These are phyloP conservation scores for Numenius arquata DNA, from an alignment of 2,113 vertebrate species.

Conservation along the genomic window DNA sequence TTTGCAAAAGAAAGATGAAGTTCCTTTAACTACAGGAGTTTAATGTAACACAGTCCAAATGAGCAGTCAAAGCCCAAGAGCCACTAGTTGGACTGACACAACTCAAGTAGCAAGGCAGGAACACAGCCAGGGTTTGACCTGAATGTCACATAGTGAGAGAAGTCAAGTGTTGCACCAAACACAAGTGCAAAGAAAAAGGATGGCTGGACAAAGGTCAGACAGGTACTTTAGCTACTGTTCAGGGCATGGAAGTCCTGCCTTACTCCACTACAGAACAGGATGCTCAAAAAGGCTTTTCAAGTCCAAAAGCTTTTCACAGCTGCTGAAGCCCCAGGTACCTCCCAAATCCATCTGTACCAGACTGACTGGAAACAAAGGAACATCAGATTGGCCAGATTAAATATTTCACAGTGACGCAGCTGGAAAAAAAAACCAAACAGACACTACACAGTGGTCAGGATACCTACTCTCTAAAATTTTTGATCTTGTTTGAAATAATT, in stretches of 20 bases:
- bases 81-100: rapidly evolving
- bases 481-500: neutral
- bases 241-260: neutral
- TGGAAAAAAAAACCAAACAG: neutral
- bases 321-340: neutral
- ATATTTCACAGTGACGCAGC: neutral
- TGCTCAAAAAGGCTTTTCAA: neutral
- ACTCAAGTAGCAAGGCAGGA: neutral
- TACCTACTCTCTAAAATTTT: neutral
- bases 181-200: neutral
- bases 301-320: neutral
- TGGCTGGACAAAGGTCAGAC: neutral
- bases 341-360: neutral
- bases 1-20: neutral
- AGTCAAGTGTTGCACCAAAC: neutral
- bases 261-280: neutral
- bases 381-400: neutral
- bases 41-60: neutral
- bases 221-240: neutral
- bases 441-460: neutral
- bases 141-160: neutral
- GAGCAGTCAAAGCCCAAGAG: neutral
- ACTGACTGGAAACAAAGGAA: neutral
- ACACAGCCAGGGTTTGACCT: neutral
- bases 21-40: neutral